Conservation (phyloP, 2,113 vertebrate genomes). For the Gorsachius goisagi region DNA sequence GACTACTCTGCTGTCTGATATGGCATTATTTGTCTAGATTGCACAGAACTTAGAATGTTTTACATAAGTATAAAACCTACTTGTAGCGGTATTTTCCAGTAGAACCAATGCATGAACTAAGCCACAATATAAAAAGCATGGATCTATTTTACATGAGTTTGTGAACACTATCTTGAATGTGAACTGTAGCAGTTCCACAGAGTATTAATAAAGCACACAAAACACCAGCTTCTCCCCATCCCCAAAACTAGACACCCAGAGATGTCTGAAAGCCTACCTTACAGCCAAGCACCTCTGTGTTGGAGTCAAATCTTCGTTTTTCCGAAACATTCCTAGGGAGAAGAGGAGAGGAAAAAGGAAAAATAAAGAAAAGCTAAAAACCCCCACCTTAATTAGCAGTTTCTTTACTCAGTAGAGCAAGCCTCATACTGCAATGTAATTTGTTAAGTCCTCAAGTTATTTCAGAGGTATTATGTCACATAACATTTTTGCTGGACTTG, state of each 20-base stretch:
- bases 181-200: background rate
- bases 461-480: background rate
- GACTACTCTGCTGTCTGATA: background rate
- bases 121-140: background rate
- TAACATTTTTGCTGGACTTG: background rate
- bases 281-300: slow-evolving; percentile 91
- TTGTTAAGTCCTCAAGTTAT: background rate
- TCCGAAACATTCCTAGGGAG: slow-evolving; percentile 85
- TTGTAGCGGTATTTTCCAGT: background rate
- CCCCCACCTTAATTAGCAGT: background rate
- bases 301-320: slow-evolving; percentile 87
- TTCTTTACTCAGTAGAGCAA: background rate
- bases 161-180: background rate
- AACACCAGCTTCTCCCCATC: background rate
- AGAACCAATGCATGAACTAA: background rate
- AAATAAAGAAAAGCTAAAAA: background rate
- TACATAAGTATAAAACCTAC: background rate
- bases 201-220: background rate
- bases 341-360: background rate
- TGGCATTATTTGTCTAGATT: background rate
- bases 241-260: background rate
- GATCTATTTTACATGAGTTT: background rate
- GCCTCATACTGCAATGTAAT: background rate
- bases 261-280: slow-evolving; percentile 82
- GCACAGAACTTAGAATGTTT: background rate